phyloP scores from a whole-genome alignment of 2,113 vertebrate genomes.

The Pionites leucogaster region DNA sequence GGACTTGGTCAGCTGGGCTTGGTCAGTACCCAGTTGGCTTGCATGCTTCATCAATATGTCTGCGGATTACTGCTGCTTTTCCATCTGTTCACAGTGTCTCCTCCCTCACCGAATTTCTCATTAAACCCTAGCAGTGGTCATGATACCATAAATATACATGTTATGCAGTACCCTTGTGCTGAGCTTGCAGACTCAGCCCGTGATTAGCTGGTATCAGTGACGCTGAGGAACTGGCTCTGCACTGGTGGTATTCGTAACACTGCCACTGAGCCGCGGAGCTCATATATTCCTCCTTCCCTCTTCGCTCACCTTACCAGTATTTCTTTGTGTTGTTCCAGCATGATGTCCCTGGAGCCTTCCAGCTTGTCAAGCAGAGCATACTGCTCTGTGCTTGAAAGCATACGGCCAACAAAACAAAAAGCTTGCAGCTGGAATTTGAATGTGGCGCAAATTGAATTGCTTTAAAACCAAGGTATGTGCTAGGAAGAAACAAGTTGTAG shows the following conservation, averaged over 20 bases:
- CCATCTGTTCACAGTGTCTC: slow-evolving; percentile 27
- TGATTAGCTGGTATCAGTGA: not conserved
- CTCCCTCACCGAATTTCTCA: not conserved
- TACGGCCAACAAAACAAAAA: slow-evolving; percentile 33
- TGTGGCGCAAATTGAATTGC: not conserved
- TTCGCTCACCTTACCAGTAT: not conserved
- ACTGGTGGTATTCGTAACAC: not conserved
- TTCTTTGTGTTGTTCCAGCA: not conserved
- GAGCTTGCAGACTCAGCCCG: not conserved
- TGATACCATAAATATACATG: not conserved
- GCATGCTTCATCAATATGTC: not conserved
- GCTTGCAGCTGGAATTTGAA: slow-evolving; percentile 46
- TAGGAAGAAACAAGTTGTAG: not conserved
- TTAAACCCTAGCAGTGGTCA: not conserved
- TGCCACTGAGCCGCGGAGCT: not conserved
- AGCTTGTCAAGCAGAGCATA: not conserved
- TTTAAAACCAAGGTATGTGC: not conserved
- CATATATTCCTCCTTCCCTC: not conserved
- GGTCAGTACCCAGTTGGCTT: slow-evolving; percentile 41
- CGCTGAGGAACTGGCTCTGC: not conserved
- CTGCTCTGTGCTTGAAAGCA: not conserved
- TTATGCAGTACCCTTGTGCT: not conserved
- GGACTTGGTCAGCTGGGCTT: slow-evolving; percentile 36
- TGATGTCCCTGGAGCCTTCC: slow-evolving; percentile 21
- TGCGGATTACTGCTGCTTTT: slow-evolving; percentile 9